Evolutionary conservation across 2,113 vertebrate species (phyloP), one percentile per base, ranked within the genome.

Genomic region (Erpornis zantholeuca): DNA sequence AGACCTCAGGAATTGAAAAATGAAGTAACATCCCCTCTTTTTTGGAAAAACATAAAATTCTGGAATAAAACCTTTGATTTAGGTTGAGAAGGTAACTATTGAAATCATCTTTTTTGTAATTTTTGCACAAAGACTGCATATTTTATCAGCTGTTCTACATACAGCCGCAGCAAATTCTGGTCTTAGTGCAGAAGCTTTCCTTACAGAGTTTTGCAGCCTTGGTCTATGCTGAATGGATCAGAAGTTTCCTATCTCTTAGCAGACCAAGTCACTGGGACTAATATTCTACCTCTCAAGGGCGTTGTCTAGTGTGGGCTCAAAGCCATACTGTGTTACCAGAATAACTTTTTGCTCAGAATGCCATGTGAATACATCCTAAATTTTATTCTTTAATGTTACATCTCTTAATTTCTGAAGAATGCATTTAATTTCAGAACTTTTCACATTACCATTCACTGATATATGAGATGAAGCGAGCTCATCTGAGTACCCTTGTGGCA

Each of bases 371-470:
- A 7, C 10, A 40, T 44, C 11, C 24, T 45, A 20, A 59, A 28
- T 65, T 31, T 11, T 22, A 14, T 69, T 31, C 1, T 57, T 69
- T n/a, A 17, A 7, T 31, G 8, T 25, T 56, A 4, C 0, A 1
- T 56, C 9, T 54, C 19, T 24, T 35, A 52, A 42, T 47, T 88
- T 38, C n/a, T 83, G 4, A 82, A 69, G 44, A 83, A 54, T 52
- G 4, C 0, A 8, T 60, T 11, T 44, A 10, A 44, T 45, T 28
- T 90, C 18, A 16, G 14, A 52, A 3, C 6, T 87, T 53, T 6
- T 76, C 11, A 17, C 49, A 5, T 49, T 82, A 7, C 13, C 7
- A 3, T 31, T 3, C 11, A 6, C 33, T 52, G 45, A 47, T 57
- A 28, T 1, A 19, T 11, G 44, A 42, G 28, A 17, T 13, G 6